Base-by-base conservation (phyloP, 2,888 invertebrate genomes). In the Agrotis ipsilon region DNA sequence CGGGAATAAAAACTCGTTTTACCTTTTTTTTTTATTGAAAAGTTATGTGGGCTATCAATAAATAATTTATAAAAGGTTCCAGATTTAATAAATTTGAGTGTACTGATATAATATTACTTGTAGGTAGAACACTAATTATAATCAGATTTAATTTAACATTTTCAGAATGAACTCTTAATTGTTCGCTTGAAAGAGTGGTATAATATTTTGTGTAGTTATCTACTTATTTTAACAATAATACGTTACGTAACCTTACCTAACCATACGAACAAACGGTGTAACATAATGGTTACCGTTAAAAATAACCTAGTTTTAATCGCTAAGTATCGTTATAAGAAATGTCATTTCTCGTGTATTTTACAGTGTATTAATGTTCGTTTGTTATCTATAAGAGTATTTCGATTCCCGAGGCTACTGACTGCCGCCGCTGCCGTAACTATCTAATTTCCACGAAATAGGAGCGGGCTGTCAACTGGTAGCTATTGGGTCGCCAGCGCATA, bases 401-500 rank as follows among this genome's bases (percentile, higher is more conserved):
- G 3, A 3, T 62, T 57, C 55, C 27, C 45, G 54, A 54, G 61
- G 54, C 18, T 68, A 79, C 79, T 78, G 32, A 32, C 55, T 55
- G 73, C 78, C 69, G 80, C 83, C 81, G 73, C 78, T 69, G 80
- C 83, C 81, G 80, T 88, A 85, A 87, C 49, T 52, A 88, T 88
- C 49, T 55, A 87, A 90, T 91, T 92, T 91, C 90, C 83, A 87
- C 86, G 87, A 88, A 90, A 81, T 86, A 84, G 78, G 85, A 83
- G 79, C 74, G 86, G 71, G 75, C 78, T 74, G 68, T 75, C 77
- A 77, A 75, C 77, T 81, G 49, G 62, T 65, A 51, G 64, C 27
- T 27, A 24, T 32, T 39, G 39, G 2, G 39, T 51, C 46, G 48
- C 19, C 27, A 55, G 48, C 60, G 72, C 51, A 54, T 45, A 83